phyloP scores from a whole-genome alignment of 2,113 vertebrate species.

The Rattus norvegicus region GRCr8 NC_086021.1:77520001-77520500 shows the following conservation, averaged over 20 bases:
- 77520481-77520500: conserved; percentile 66
- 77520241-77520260: neutral
- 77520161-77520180: neutral
- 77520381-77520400: conserved; percentile 68
- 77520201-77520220: conserved; percentile 9
- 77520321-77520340: conserved; percentile 15
- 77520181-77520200: neutral
- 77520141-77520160: neutral
- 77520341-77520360: conserved; percentile 56
- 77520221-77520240: neutral
- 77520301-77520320: neutral
- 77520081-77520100: neutral
- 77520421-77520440: conserved; percentile 14
- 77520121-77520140: neutral
- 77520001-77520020: neutral
- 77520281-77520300: conserved; percentile 45
- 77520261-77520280: neutral
- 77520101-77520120: neutral
- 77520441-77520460: conserved; percentile 36
- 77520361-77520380: conserved; percentile 65
- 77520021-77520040: neutral
- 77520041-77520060: neutral
- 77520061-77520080: neutral
- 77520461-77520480: conserved; percentile 67
- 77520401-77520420: conserved; percentile 58